A percentile compares a stretch with the other conserved stretches of the same genome.
phyloP scores from a whole-genome alignment of 2,113 vertebrate species.

The Australoheros scitulus region DNA sequence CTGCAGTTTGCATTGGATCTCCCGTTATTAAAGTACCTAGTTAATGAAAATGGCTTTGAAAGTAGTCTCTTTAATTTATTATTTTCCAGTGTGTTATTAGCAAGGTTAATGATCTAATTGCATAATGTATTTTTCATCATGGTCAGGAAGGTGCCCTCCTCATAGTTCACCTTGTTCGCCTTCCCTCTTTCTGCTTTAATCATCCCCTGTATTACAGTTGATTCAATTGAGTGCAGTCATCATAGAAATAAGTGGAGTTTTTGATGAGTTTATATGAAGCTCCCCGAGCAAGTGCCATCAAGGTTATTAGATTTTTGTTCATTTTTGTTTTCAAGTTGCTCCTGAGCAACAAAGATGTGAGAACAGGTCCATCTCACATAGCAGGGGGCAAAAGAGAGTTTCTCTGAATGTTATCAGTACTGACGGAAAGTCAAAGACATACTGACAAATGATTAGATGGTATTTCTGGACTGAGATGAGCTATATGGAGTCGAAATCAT shows the following conservation, averaged over 20 bases:
- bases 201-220: not conserved
- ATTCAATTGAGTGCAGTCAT: not conserved
- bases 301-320: not conserved
- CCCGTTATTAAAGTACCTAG: not conserved
- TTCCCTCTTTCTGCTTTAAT: not conserved
- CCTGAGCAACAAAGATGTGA: not conserved
- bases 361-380: not conserved
- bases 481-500: slow-evolving; percentile 3
- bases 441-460: not conserved
- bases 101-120: slow-evolving; percentile 44
- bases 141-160: slow-evolving; percentile 38
- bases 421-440: not conserved
- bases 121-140: slow-evolving; percentile 30
- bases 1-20: not conserved
- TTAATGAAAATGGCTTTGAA: not conserved
- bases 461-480: not conserved
- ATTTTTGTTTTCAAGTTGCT: slow-evolving; percentile 1
- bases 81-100: slow-evolving; percentile 19
- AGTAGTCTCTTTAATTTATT: not conserved
- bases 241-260: not conserved
- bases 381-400: not conserved
- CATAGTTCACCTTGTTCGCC: slow-evolving; percentile 3
- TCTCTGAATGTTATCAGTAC: not conserved
- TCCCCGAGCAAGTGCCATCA: not conserved
- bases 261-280: not conserved